Percentiles rank a stretch among this genome's conserved stretches.
Evolutionary conservation across 2,888 invertebrate species (phyloP).

Genomic region (Melanostoma mellinum): DNA sequence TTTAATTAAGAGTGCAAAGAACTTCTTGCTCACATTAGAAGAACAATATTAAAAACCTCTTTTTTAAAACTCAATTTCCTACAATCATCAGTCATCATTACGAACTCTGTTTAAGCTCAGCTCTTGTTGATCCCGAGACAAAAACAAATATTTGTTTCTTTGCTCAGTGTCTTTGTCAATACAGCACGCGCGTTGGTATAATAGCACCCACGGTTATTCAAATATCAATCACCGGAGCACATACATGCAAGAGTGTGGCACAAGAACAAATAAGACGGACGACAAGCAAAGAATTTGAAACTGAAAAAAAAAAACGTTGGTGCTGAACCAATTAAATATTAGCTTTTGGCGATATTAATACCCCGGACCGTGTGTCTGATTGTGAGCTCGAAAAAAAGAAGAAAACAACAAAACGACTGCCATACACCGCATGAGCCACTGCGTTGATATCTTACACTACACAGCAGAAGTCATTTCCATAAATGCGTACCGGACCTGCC

Average conservation of each 20-base stretch:
- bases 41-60: no score
- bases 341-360: slow-evolving; percentile 58
- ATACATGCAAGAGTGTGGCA: slow-evolving; percentile 6
- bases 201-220: slow-evolving; percentile 47
- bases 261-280: slow-evolving; percentile 40
- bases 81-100: no score
- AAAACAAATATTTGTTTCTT: no score
- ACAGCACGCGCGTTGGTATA: no score
- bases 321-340: slow-evolving; percentile 70
- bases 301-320: slow-evolving; percentile 18
- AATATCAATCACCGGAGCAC: slow-evolving; percentile 27
- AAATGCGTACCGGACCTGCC: slow-evolving; percentile 33
- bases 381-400: slow-evolving; percentile 19
- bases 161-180: no score
- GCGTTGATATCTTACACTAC: slow-evolving; percentile 9
- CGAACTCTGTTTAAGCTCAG: no score
- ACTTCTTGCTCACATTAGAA: no score
- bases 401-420: slow-evolving; percentile 29
- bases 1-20: no score
- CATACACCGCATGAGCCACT: background rate
- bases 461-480: slow-evolving; percentile 45
- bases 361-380: slow-evolving; percentile 36
- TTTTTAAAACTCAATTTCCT: no score
- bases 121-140: no score
- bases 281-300: background rate